Base-by-base conservation (phyloP, 1,140 invertebrate genomes). In the Drosophila sucinea region DNA sequence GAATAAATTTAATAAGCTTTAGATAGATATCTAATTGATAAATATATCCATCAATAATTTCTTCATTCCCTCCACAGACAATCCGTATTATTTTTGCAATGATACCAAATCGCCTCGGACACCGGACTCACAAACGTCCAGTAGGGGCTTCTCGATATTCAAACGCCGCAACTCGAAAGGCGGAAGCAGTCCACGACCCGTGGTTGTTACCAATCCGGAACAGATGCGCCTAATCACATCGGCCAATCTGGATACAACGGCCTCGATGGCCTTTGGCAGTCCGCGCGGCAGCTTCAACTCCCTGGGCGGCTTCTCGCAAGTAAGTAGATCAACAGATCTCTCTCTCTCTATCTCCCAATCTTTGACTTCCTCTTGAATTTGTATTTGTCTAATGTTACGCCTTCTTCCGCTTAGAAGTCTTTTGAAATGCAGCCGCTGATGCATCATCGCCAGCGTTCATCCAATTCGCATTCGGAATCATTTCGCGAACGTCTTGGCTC, bases 31-130 rank as follows among this genome's bases (percentile, higher is more conserved):
- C 17, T 17, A 17, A 17, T 17, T 17, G 17, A 17, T 17, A 17
- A 17, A 29, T 23, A 32, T 30, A 0, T 1, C 27, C n/a, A 4
- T 6, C 6, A 1, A 57, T 33, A 8, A 67, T 44, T 25, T 4
- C 33, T 17, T 4, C 8, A 55, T 62, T 8, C 5, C 4, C 4
- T 1, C 27, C 30, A 47, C 66, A 92, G 91, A 92, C 70, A 92
- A 92, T 75, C 91, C 91, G 17, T 92, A 90, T 64, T 92, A 92
- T 72, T 92, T 92, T 68, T 83, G 74, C 73, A 92, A 92, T 91
- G 91, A 92, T 38, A 70, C 78, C 54, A 91, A 92, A 65, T 92
- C 91, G n/a, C 91, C 91, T 1, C 86, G 84, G 51, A 92, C 91
- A 4, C 91, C 91, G 56, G 91, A 92, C 62, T 92, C 91, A 0